phyloP scores from a whole-genome alignment of 2,797 vertebrate species.

The Erpetoichthys calabaricus region DNA sequence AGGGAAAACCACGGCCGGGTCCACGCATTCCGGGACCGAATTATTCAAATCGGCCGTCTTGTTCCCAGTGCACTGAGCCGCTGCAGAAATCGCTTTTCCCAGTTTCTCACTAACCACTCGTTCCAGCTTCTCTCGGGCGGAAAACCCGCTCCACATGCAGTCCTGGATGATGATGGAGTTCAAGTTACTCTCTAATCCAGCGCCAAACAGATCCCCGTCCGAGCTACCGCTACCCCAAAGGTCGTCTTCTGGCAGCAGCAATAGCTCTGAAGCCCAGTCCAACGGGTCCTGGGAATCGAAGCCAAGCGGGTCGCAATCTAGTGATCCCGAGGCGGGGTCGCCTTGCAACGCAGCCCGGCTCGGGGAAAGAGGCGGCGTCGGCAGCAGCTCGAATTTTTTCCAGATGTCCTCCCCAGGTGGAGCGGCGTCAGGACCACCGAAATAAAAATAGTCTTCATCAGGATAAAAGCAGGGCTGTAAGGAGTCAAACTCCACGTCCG shows the following conservation, averaged over 20 bases:
- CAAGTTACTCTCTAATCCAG: conserved; percentile 65
- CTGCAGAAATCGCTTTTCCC: conserved; percentile 39
- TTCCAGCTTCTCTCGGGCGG: conserved; percentile 84
- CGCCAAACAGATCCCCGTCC: conserved; percentile 58
- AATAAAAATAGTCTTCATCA: conserved; percentile 95
- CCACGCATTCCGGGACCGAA: conserved; percentile 72
- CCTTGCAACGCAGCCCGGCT: conserved; percentile 75
- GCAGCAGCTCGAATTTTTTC: conserved; percentile 97
- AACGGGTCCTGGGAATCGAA: conserved; percentile 61
- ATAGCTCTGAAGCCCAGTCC: conserved; percentile 80
- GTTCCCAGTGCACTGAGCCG: conserved; percentile 13
- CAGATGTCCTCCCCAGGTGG: conserved; percentile 98
- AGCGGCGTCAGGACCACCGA: conserved; percentile 84
- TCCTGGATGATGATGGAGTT: conserved; percentile 90
- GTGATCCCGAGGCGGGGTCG: conserved; percentile 46
- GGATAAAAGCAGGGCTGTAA: conserved; percentile 94
- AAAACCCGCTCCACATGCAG: conserved; percentile 98
- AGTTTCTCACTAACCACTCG: conserved; percentile 83
- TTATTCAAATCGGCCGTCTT: conserved; percentile 48
- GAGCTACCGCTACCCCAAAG: conserved; percentile 59
- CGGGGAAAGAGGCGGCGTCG: conserved; percentile 83
- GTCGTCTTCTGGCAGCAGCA: conserved; percentile 77
- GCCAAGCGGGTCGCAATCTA: conserved; percentile 40
- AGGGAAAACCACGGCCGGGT: conserved; percentile 80
- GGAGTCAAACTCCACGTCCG: conserved; percentile 92